Base-by-base conservation (phyloP, 2,113 vertebrate genomes). In the Anhinga anhinga region DNA sequence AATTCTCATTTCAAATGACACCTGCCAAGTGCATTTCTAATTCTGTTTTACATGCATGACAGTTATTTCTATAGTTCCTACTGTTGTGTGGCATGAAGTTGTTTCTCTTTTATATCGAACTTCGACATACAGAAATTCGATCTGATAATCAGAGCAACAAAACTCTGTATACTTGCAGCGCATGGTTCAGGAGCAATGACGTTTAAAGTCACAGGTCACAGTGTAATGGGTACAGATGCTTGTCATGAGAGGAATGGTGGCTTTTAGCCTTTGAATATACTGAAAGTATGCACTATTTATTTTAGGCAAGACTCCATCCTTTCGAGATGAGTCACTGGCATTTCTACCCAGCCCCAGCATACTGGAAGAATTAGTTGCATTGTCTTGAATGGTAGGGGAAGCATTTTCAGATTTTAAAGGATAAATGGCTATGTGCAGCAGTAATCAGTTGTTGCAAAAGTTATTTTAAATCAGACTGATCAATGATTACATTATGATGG, bases 381-480 rank as follows among this genome's bases (percentile, higher is more conserved):
- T 97, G 95, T 98, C 67, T 92, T 52, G 32, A 65, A 82, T 56
- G 42, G 62, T 32, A 63, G 38, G 81, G 66, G 80, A 72, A 86
- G 58, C 7, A 32, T 70, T 97, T 90, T 92, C 77, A 69, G 59
- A 95, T 93, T 96, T 94, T 63, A 45, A 86, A 91, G 45, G 84
- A 91, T 74, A 90, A 96, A 76, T 69, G 36, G 70, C 79, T 82
- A 30, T 40, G 40, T 63, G 70, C 70, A 88, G 82, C 16, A 5
- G 45, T 88, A 95, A 95, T 97, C 90, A 94, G 91, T 67, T 82
- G 59, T 61, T 86, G 83, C 47, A 94, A 93, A 73, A 23, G 38
- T 82, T 77, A 74, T 76, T 86, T 78, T 83, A 95, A 96, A 95
- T 95, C 87, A 83, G 85, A 2, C 71, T 96, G 93, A 97, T 97